Conservation (phyloP, 2,888 invertebrate genomes). For the Epistrophe eligans region DNA sequence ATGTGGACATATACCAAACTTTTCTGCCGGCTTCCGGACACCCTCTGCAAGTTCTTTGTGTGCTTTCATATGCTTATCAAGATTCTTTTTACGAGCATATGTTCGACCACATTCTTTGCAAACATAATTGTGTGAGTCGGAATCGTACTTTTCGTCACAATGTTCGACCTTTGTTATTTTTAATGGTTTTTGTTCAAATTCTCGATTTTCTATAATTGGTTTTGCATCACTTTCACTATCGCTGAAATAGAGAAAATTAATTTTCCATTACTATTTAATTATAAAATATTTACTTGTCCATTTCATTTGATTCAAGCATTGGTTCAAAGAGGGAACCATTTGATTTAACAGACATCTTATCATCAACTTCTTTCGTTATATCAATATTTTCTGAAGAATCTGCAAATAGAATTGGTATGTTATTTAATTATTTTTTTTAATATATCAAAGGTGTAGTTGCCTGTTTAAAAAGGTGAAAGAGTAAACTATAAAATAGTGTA, state of each 20-base stretch:
- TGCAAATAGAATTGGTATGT: constrained; percentile 34
- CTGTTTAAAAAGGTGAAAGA: constrained; percentile 21
- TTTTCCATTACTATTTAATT: neutral
- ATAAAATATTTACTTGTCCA: neutral
- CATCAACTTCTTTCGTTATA: neutral
- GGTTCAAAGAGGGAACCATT: neutral
- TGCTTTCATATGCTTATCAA: constrained; percentile 85
- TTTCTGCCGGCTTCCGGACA: constrained; percentile 77
- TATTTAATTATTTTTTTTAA: constrained; percentile 34
- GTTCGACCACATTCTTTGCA: constrained; percentile 81
- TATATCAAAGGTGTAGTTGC: constrained; percentile 7
- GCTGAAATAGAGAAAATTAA: neutral
- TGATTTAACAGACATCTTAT: constrained; percentile 15
- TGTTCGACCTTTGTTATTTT: neutral
- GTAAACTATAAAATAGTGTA: constrained; percentile 7
- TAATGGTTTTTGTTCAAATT: neutral
- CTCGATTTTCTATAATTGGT: neutral
- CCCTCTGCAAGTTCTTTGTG: constrained; percentile 81
- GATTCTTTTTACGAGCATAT: constrained; percentile 86
- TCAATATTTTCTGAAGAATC: neutral
- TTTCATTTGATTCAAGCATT: neutral
- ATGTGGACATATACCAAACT: constrained; percentile 85
- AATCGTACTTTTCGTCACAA: constrained; percentile 33
- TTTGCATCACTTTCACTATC: neutral
- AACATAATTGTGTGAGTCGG: constrained; percentile 66